Conservation (phyloP, 2,888 invertebrate genomes). For the Actias luna region DNA sequence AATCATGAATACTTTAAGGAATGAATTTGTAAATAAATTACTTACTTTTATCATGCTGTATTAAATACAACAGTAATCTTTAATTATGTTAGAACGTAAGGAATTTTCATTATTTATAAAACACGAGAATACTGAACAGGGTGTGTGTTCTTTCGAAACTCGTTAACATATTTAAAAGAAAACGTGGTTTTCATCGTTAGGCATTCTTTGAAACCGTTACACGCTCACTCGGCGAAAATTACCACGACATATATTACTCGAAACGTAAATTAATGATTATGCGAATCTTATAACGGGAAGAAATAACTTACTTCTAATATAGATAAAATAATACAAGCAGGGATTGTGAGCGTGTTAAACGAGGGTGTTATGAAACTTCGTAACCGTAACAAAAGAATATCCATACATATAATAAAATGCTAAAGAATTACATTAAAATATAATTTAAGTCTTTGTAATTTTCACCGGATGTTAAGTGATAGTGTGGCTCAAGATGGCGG, state of each 20-base stretch:
- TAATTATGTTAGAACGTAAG: background rate
- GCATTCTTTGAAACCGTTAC: constrained; percentile 22
- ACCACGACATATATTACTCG: constrained; percentile 26
- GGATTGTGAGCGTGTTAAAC: too few relatives aligned
- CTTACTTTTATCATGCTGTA: background rate
- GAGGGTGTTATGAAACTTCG: too few relatives aligned
- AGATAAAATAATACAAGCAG: background rate
- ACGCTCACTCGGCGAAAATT: constrained; percentile 18
- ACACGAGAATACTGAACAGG: constrained; percentile 2
- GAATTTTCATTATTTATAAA: constrained; percentile 5
- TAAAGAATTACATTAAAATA: too few relatives aligned
- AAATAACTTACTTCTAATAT: background rate
- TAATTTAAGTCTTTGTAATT: too few relatives aligned
- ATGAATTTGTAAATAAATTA: background rate
- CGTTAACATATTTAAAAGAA: constrained; percentile 13
- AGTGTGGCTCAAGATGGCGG: too few relatives aligned
- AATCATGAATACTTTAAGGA: too few relatives aligned
- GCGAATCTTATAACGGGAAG: constrained; percentile 9
- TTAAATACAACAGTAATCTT: background rate
- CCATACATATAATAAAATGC: too few relatives aligned
- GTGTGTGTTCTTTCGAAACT: constrained; percentile 2
- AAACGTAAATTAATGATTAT: constrained; percentile 32
- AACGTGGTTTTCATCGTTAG: constrained; percentile 19
- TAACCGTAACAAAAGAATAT: too few relatives aligned
- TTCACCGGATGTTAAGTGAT: too few relatives aligned